A percentile compares a stretch with the other conserved stretches of the same genome.
Evolutionary conservation across 2,797 vertebrate species (phyloP).

Genomic region (Acanthopagrus latus): DNA sequence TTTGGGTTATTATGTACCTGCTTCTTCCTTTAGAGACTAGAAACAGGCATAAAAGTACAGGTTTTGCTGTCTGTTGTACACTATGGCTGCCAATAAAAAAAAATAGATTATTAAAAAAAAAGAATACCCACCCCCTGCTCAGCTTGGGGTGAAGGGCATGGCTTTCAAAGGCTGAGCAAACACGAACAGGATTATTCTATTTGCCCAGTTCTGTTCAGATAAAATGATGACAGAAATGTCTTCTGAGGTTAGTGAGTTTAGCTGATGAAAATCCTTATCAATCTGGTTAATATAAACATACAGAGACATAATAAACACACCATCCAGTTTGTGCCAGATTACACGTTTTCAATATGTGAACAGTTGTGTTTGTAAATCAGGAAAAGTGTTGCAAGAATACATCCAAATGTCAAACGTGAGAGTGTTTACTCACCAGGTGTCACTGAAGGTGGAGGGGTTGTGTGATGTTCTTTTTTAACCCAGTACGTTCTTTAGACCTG

Average conservation of each 20-base stretch:
- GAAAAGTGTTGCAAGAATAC: conserved; percentile 44
- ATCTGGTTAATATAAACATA: not conserved
- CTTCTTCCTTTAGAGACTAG: no score
- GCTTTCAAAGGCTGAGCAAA: conserved; percentile 58
- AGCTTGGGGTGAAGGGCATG: conserved; percentile 58
- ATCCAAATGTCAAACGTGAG: conserved; percentile 27
- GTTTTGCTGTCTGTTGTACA: no score
- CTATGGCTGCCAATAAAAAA: no score
- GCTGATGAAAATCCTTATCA: conserved; percentile 10
- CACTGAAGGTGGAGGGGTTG: not conserved
- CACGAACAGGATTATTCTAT: conserved; percentile 48
- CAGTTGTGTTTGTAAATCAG: conserved; percentile 66
- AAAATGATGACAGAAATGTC: conserved; percentile 38
- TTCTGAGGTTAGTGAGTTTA: conserved; percentile 31
- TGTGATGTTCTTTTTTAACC: not conserved
- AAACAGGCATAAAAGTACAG: no score
- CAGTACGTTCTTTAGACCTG: not conserved
- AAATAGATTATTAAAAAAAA: no score
- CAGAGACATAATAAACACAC: not conserved
- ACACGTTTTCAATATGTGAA: conserved; percentile 32
- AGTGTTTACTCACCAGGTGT: conserved; percentile 26
- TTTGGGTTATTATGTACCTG: no score
- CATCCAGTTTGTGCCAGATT: conserved; percentile 13
- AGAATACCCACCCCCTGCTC: conserved; percentile 9
- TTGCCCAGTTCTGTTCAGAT: conserved; percentile 32